Evolutionary conservation across 2,113 vertebrate genomes (phyloP), one percentile per base, ranked within the genome.

Genomic region (Pavo muticus): DNA sequence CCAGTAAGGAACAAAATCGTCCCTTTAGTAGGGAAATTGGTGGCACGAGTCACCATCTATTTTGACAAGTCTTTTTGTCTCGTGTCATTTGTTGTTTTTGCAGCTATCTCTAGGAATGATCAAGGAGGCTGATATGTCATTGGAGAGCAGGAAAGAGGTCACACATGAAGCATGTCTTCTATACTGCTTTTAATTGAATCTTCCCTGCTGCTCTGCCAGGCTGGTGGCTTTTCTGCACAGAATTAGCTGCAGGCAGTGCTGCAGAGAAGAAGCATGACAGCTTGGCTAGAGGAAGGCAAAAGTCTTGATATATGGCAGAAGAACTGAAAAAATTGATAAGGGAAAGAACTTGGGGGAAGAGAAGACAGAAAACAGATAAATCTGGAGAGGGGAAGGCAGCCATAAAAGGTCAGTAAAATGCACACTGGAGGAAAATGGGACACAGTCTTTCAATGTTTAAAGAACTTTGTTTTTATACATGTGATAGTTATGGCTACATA

Each of bases 91-190:
- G 86, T 87, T 91, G 56, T 0, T 88, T 90, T 94, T 80, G 61
- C 72, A 77, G 71, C 86, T 95, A 81, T 72, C 69, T 90, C 50
- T 93, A 65, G 76, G 57, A 84, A 71, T 47, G 87, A 94, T 95
- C 85, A 95, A 91, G 91, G 79, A 83, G 63, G 68, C 52, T 83
- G 79, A 24, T 90, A 32, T 47, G 79, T 80, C 79, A 91, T 24
- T 74, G 56, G 42, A 91, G 75, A 90, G 60, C 82, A 88, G 85
- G 52, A 90, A 64, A 56, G 72, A 81, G 82, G 68, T 94, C 21
- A 7, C 50, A 86, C 40, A 24, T 9, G 14, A 86, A 71, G 61
- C 64, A 30, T 13, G 11, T 91, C 64, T 86, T 56, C 75, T 83
- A 15, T 57, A 27, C 47, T 60, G 79, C 39, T 75, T 90, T 94